Percentiles rank a stretch among this genome's conserved stretches.
Conservation (phyloP, 2,113 vertebrate species). For the Myotis yumanensis region DNA sequence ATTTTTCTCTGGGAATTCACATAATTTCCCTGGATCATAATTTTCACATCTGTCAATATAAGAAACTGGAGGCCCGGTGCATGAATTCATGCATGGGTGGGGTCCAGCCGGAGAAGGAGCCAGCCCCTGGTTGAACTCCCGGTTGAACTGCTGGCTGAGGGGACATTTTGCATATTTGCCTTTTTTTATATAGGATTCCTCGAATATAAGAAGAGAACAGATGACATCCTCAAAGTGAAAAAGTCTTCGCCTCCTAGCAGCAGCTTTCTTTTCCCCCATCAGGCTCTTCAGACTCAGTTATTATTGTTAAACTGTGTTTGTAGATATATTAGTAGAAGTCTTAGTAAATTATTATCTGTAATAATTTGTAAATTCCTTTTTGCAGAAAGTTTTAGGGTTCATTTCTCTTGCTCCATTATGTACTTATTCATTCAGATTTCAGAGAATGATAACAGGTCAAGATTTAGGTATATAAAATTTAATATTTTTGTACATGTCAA, state of each 20-base stretch:
- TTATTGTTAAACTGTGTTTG: not conserved
- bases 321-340: not conserved
- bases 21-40: not conserved
- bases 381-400: not conserved
- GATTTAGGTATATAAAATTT: not conserved
- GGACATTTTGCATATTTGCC: too few species aligned
- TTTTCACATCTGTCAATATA: not conserved
- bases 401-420: not conserved
- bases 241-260: not conserved
- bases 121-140: too few species aligned
- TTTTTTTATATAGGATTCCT: not conserved
- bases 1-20: conserved; percentile 18
- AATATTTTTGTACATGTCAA: not conserved
- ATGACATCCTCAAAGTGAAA: not conserved
- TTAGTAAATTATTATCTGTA: not conserved
- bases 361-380: conserved; percentile 11
- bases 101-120: too few species aligned
- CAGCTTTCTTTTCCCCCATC: not conserved
- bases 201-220: not conserved
- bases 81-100: too few species aligned
- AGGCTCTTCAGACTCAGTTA: not conserved
- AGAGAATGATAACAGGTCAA: not conserved
- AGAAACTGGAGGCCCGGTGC: not conserved
- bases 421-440: not conserved
- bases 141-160: too few species aligned